Conservation (phyloP, 2,113 vertebrate species). For the Verasper variegatus region DNA sequence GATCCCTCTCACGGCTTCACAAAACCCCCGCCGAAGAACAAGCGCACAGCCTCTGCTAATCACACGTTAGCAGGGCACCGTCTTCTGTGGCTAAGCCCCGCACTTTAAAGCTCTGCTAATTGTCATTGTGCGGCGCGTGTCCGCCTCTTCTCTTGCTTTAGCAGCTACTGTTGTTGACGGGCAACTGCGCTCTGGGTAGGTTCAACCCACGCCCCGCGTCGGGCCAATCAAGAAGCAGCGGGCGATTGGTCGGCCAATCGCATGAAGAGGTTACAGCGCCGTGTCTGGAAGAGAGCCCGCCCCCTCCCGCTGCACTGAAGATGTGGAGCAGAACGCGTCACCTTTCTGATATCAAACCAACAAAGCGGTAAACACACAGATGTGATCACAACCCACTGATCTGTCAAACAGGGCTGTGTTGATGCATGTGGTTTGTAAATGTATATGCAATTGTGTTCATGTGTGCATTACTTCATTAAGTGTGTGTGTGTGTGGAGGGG, state of each 20-base stretch:
- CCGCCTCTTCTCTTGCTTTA: constrained; percentile 34
- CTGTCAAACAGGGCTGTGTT: neutral
- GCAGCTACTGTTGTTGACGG: constrained; percentile 57
- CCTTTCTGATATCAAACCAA: constrained; percentile 38
- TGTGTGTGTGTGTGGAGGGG: no score
- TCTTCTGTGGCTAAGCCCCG: constrained; percentile 22
- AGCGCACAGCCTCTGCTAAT: neutral
- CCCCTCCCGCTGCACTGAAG: constrained; percentile 29
- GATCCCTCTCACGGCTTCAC: constrained; percentile 41
- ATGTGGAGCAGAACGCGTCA: constrained; percentile 75
- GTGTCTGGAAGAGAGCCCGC: neutral
- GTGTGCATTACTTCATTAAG: neutral
- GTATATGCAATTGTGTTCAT: no score
- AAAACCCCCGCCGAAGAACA: constrained; percentile 12
- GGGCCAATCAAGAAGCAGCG: constrained; percentile 50
- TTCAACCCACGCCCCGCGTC: constrained; percentile 17
- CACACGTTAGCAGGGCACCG: neutral
- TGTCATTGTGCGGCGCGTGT: constrained; percentile 39
- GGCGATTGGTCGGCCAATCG: constrained; percentile 62
- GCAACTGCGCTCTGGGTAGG: constrained; percentile 23
- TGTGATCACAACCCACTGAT: neutral
- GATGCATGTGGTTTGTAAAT: no score
- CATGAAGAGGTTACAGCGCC: neutral
- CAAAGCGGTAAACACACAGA: constrained; percentile 8
- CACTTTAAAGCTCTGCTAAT: constrained; percentile 18